Evolutionary conservation across 2,113 vertebrate genomes (phyloP), one percentile per base, ranked within the genome.

Genomic region (Phaethornis superciliosus): DNA sequence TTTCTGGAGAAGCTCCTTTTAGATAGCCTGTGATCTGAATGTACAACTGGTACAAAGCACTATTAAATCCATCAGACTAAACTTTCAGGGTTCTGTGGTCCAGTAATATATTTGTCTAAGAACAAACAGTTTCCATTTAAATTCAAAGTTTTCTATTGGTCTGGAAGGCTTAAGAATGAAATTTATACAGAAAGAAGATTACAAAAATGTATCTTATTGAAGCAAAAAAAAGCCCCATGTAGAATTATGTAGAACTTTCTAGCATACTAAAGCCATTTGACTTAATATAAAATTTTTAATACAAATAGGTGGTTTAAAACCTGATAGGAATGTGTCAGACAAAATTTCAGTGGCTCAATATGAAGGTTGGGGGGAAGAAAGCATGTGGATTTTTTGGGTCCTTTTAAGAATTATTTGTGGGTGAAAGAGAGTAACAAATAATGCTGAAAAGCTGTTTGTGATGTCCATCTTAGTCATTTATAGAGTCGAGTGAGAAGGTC

Each of bases 401-500:
- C 20, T 4, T 75, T 46, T 12, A 37, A 28, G 70, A 21, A 59
- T 89, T 4, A 13, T 11, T 1, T 54, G 22, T 56, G 28, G 4
- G 5, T 65, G 30, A 68, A 44, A 20, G 26, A 15, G 32, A 40
- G n/a, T 49, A 20, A 72, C 78, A 60, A 63, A 3, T 3, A 2
- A 33, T 46, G 16, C 15, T 93, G 16, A 49, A 33, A 81, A 47
- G 19, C 1, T 51, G 9, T 63, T 35, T 56, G 69, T 33, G 35
- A 71, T 96, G 33, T 64, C 47, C 2, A 2, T 75, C 69, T 51
- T 28, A 99, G 99, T 84, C 96, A 15, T 99, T 99, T 88, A 89
- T 98, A 58, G 97, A 98, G 12, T 97, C 88, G 12, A 99, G 98
- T 30, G 84, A 96, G 94, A 98, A 98, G 94, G 97, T 97, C 90